A percentile compares a stretch with the other conserved stretches of the same genome.
Evolutionary conservation across 2,113 vertebrate genomes (phyloP).

Genomic region (Datnioides undecimradiatus): DNA sequence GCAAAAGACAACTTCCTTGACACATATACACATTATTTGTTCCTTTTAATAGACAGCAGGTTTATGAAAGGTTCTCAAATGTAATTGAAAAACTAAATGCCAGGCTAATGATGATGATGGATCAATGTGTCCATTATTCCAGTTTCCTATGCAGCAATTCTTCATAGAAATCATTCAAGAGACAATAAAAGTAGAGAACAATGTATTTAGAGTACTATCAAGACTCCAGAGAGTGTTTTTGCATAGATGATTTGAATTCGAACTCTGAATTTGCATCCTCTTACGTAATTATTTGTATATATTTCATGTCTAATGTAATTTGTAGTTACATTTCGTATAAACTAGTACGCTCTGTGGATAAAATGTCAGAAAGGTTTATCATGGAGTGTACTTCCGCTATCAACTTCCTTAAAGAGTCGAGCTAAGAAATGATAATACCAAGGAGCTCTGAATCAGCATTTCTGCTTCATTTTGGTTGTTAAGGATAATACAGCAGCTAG

Average conservation of each 20-base stretch:
- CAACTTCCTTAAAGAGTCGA: not conserved
- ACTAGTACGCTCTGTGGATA: not conserved
- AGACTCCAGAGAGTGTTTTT: not conserved
- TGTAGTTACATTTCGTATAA: not conserved
- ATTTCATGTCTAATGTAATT: not conserved
- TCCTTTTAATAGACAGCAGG: not conserved
- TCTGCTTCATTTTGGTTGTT: not conserved
- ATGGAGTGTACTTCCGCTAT: not conserved
- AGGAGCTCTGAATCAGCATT: slow-evolving; percentile 7
- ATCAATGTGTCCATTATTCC: not conserved
- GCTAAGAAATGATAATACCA: not conserved
- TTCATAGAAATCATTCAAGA: not conserved
- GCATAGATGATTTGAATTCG: not conserved
- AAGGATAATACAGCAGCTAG: not conserved
- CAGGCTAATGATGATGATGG: not conserved
- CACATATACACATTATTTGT: not conserved
- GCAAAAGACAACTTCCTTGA: slow-evolving; percentile 2
- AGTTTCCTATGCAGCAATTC: not conserved
- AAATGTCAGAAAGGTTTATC: not conserved
- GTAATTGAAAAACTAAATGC: not conserved
- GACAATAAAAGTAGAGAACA: not conserved
- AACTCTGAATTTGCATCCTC: not conserved
- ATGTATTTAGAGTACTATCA: not conserved
- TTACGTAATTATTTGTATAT: not conserved
- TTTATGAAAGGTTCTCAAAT: not conserved